phyloP scores from a whole-genome alignment of 2,888 invertebrate species.

The Dorcus hopei region DNA sequence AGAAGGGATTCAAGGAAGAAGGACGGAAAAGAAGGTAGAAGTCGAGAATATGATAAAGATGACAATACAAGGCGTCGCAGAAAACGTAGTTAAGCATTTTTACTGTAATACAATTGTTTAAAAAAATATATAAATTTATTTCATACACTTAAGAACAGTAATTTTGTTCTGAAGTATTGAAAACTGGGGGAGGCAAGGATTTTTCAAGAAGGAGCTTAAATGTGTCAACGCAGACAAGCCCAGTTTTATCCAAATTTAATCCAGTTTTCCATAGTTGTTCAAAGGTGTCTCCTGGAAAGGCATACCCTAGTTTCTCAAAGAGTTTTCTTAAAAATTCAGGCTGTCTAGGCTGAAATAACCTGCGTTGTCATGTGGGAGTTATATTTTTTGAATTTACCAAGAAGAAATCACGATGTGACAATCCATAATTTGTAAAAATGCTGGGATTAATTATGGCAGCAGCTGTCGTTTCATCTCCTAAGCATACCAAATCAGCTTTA shows the following conservation, averaged over 20 bases:
- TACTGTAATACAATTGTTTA: too few relatives aligned
- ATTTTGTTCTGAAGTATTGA: slow-evolving; percentile 45
- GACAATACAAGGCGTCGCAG: too few relatives aligned
- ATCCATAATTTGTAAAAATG: slow-evolving; percentile 47
- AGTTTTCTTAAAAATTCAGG: slow-evolving; percentile 46
- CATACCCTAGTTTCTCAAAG: slow-evolving; percentile 55
- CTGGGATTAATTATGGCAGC: slow-evolving; percentile 47
- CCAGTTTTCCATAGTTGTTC: slow-evolving; percentile 54
- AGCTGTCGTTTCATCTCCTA: slow-evolving; percentile 42
- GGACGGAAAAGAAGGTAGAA: background rate
- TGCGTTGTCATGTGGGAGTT: background rate
- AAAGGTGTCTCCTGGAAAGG: slow-evolving; percentile 52
- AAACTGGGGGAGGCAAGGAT: slow-evolving; percentile 42
- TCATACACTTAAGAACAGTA: too few relatives aligned
- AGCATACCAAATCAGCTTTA: slow-evolving; percentile 37
- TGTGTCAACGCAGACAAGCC: slow-evolving; percentile 56
- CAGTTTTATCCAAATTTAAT: slow-evolving; percentile 51
- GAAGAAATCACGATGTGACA: slow-evolving; percentile 48
- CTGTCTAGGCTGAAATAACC: slow-evolving; percentile 37
- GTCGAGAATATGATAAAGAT: background rate
- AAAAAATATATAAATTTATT: too few relatives aligned
- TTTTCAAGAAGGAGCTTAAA: slow-evolving; percentile 44
- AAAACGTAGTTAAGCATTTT: too few relatives aligned
- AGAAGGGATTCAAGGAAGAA: slow-evolving; percentile 8
- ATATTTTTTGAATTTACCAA: slow-evolving; percentile 30